Base-by-base conservation (phyloP, 2,797 vertebrate genomes). In the Artibeus lituratus region DNA sequence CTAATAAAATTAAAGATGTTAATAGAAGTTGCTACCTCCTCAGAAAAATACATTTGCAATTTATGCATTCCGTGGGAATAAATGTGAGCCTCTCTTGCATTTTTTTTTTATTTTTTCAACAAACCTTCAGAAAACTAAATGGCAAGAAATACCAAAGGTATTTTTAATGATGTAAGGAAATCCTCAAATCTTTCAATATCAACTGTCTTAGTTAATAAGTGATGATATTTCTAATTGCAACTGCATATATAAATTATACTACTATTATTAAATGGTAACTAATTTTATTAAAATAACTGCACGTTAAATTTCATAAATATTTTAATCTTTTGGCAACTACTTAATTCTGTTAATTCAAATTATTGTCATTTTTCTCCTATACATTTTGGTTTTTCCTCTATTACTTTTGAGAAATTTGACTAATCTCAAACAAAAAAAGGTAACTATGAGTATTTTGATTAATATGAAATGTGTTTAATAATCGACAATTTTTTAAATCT, bases 381-480 rank as follows among this genome's bases (percentile, higher is more conserved):
- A 78, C 2, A 32, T 24, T 53, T 84, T 80, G 44, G 4, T 0
- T 18, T 69, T 53, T 12, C 2, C 16, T n/a, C 8, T 18, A 37
- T 18, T 94, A 39, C 4, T 96, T 86, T 94, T 89, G 53, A 90
- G 39, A 55, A 88, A 44, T 26, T 94, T 89, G 62, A 73, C 32
- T 74, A 9, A 81, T 94, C 49, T 93, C 89, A 77, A 72, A 95
- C 12, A 95, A 90, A 93, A 87, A 95, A 77, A 73, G 97, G 72
- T 49, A 93, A 88, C 81, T 95, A 15, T 65, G 14, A 42, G 2
- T 39, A 42, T 83, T 83, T 97, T 57, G 86, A 97, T 87, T 95
- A 94, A 91, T 32, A 26, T 93, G 2, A 55, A 95, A 15, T 81
- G 51, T 92, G 96, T 96, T 90, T 84, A 93, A 18, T 86, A 96